Evolutionary conservation across 2,888 invertebrate genomes (phyloP), one percentile per base, ranked within the genome.

Genomic region (Aporophyla nigra): DNA sequence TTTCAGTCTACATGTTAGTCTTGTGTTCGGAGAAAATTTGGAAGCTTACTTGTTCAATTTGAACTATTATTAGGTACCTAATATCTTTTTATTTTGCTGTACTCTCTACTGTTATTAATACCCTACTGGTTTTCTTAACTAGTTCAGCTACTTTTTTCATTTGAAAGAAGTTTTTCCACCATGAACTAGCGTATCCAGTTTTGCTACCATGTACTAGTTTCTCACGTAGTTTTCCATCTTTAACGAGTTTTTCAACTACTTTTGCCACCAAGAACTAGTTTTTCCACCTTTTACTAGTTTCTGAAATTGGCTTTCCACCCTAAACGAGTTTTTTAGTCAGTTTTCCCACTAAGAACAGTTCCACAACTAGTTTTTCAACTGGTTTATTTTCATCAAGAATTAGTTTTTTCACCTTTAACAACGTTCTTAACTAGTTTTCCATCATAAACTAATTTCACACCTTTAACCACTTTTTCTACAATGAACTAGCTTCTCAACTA

Each of bases 1-100:
- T 62, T 75, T 68, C 51, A 21, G 16, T 53, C 1, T 27, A 49
- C 40, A 40, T 46, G 19, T 76, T 58, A 33, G 51, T 59, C 51
- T 69, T 61, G 24, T 24, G 21, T 21, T 14, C 16, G 4, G 46
- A 59, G 46, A 21, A 58, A 33, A 33, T 66, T 75, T 27, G 27
- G 10, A 49, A 65, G 65, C 27, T 49, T 27, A 14, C 24, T 27
- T 27, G 66, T 49, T 27, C 7, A 27, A 24, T 21, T 65, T 27
- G 7, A 7, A 27, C 19, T 10, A 19, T 12, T 63, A 24, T 19
- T 49, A 7, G 7, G 19, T 19, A 33, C 33, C 33, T 63, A 12
- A 2, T 43, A 19, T 7, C 0, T 24, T 65, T 24, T 4, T 9
- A 16, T 9, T 19, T 27, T 19, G 4, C 19, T 58, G 33, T 33